Base-by-base conservation (phyloP, 64 coral and sea anemone genomes). In the Stichodactyla mertensii region DNA sequence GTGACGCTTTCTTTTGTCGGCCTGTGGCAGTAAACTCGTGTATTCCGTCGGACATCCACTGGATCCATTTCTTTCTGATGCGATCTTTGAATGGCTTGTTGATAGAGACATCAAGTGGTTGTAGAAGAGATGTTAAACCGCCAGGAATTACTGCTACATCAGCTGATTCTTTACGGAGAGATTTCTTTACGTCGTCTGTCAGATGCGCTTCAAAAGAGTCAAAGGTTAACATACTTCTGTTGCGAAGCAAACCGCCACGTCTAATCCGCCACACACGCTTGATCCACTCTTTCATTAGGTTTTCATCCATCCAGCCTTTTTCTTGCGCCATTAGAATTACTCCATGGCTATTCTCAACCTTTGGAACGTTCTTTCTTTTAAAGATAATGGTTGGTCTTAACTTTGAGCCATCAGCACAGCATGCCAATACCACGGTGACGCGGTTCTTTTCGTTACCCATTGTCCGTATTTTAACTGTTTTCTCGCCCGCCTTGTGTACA, bases 221-320 rank as follows among this genome's bases (percentile, higher is more conserved):
- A 78, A 14, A 84, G 84, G 71, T 52, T 55, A 90, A 51, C 88
- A 90, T 59, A 81, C 88, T 90, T 23, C 81, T 85, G 71, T 77
- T 4, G 0, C 3, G 13, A 57, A 57, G 56, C 56, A 57, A 57
- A 57, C 31, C 2, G 31, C 31, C 31, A 36, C 31, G 31, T 36
- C 0, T 36, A 36, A 36, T 36, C 31, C 31, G 31, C 84, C 89
- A 86, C 10, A 91, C 84, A 0, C 52, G 86, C 59, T 86, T 54
- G 12, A 86, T 8, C 89, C 89, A 87, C 57, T 80, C 84, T 79
- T 91, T 86, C 15, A 82, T 22, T 7, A 87, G 13, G 19, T 6
- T 45, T 87, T 87, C 64, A 19, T 87, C 52, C 86, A 87, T 87
- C 69, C 85, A 86, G 8, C 85, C 85, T 86, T 86, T 86, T 6